phyloP scores from a whole-genome alignment of 2,888 invertebrate species.

The Serrognathus titanus region DNA sequence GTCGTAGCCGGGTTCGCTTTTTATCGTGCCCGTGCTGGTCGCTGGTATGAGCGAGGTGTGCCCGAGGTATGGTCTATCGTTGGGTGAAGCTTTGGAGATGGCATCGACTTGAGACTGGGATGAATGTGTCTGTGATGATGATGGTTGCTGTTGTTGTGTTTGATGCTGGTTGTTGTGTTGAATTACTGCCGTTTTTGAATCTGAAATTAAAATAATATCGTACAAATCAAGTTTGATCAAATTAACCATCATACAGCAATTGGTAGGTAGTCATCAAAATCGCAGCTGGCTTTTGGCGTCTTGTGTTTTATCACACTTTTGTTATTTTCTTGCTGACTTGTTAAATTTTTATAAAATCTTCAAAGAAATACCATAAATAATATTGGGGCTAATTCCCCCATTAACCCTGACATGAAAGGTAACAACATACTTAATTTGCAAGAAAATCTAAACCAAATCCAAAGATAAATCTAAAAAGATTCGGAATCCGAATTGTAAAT shows the following conservation, averaged over 20 bases:
- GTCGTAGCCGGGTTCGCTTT: slow-evolving; percentile 49
- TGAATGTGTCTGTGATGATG: slow-evolving; percentile 18
- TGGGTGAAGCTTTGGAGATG: slow-evolving; percentile 23
- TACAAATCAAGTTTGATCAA: slow-evolving; percentile 4
- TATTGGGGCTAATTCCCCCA: too few species aligned
- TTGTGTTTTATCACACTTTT: too few species aligned
- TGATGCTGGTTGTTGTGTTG: slow-evolving; percentile 29
- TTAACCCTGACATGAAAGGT: too few species aligned
- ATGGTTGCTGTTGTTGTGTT: slow-evolving; percentile 16
- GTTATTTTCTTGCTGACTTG: too few species aligned
- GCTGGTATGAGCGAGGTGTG: slow-evolving; percentile 57
- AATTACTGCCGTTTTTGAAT: slow-evolving; percentile 38
- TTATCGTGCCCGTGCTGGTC: slow-evolving; percentile 44
- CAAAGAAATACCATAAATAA: too few species aligned
- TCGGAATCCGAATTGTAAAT: too few species aligned
- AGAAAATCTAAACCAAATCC: too few species aligned
- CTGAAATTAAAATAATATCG: slow-evolving; percentile 31
- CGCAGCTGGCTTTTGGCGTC: too few species aligned
- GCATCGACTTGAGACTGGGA: slow-evolving; percentile 17
- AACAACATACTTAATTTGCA: too few species aligned
- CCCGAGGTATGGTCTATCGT: slow-evolving; percentile 53
- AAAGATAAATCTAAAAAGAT: too few species aligned
- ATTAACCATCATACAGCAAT: neutral
- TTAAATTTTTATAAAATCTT: too few species aligned
- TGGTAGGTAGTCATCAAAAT: too few species aligned